Conservation (phyloP, 2,113 vertebrate species). For the Grallaria varia region DNA sequence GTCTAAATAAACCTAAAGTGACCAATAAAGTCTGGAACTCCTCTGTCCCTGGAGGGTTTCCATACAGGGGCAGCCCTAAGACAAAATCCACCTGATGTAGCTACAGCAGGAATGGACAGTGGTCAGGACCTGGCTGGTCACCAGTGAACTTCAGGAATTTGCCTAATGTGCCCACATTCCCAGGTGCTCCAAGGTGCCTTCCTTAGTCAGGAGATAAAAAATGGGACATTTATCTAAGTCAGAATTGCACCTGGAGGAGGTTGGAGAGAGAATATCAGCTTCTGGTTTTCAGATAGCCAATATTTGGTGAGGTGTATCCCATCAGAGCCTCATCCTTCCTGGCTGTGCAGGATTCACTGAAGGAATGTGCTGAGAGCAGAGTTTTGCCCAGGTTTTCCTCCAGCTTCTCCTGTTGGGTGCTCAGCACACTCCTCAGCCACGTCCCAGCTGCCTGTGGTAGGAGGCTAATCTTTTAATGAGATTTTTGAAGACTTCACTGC, state of each 20-base stretch:
- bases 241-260: background rate
- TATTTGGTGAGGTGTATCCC: background rate
- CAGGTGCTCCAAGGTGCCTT: background rate
- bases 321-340: background rate
- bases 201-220: background rate
- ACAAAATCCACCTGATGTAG: background rate
- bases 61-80: background rate
- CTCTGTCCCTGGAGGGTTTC: background rate
- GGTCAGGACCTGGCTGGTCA: background rate
- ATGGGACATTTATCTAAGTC: background rate
- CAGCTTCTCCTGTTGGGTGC: background rate
- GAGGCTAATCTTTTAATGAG: slow-evolving; percentile 59
- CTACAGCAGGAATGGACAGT: background rate
- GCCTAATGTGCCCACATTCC: background rate
- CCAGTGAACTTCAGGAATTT: background rate
- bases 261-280: background rate
- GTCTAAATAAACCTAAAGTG: background rate
- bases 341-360: background rate
- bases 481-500: slow-evolving; percentile 28
- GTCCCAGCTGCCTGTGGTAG: slow-evolving; percentile 8
- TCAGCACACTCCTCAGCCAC: background rate
- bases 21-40: background rate
- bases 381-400: background rate
- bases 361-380: background rate
- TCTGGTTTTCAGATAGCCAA: background rate